Evolutionary conservation across 2,888 invertebrate species (phyloP).

Genomic region (Tenthredo distinguenda): DNA sequence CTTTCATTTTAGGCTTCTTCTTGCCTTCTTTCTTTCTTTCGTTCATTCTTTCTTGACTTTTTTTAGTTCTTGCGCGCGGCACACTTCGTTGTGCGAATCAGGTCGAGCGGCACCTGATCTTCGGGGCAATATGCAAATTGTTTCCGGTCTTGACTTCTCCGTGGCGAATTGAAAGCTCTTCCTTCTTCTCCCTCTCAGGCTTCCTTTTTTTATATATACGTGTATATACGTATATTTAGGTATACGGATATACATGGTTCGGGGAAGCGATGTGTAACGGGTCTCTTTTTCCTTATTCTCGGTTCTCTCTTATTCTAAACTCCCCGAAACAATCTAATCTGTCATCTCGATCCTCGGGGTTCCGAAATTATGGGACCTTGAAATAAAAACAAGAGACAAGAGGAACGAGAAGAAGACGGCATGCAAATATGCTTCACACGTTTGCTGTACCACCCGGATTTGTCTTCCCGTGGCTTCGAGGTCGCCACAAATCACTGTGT

Average conservation of each 20-base stretch:
- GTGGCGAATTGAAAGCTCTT: constrained; percentile 44
- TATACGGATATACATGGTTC: background rate
- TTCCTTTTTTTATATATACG: background rate
- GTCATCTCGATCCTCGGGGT: constrained; percentile 47
- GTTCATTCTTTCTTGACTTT: background rate
- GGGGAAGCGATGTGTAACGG: constrained; percentile 25
- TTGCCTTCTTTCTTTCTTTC: constrained; percentile 29
- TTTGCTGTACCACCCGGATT: constrained; percentile 31
- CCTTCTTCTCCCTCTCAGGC: constrained; percentile 14
- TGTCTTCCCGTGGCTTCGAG: background rate
- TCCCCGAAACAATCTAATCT: constrained; percentile 49
- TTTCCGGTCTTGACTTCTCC: constrained; percentile 41
- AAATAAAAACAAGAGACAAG: constrained; percentile 28
- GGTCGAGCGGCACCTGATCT: constrained; percentile 47
- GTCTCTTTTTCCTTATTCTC: constrained; percentile 12
- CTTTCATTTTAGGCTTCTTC: constrained; percentile 26
- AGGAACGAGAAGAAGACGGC: background rate
- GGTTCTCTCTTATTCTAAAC: constrained; percentile 25
- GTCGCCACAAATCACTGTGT: constrained; percentile 43
- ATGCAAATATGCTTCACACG: constrained; percentile 53
- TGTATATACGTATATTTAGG: background rate
- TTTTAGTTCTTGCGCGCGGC: constrained; percentile 11
- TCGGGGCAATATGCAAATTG: constrained; percentile 50
- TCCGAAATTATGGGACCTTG: constrained; percentile 31
- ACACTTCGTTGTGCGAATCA: constrained; percentile 47